phyloP scores from a whole-genome alignment of 1,140 invertebrate genomes.

The Megathymus violae region DNA sequence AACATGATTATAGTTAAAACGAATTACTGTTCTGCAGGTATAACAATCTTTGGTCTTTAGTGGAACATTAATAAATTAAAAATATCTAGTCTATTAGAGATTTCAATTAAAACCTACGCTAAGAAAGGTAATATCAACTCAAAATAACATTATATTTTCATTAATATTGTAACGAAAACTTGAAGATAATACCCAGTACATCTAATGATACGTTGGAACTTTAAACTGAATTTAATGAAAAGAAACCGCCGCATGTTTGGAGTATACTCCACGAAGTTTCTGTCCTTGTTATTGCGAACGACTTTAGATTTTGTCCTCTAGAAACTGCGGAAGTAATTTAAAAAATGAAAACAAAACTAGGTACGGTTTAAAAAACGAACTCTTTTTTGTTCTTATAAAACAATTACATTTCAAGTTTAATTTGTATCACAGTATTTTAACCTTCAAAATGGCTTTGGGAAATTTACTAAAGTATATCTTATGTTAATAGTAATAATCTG shows the following conservation, averaged over 20 bases:
- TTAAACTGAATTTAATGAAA: constrained; percentile 12
- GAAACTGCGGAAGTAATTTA: neutral
- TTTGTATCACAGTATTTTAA: too few species aligned
- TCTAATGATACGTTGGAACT: constrained; percentile 5
- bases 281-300: neutral
- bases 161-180: neutral
- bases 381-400: neutral
- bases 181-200: neutral
- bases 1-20: too few species aligned
- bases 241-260: constrained; percentile 13
- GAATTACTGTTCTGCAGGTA: too few species aligned
- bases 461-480: too few species aligned
- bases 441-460: too few species aligned
- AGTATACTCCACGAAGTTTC: constrained; percentile 1
- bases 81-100: too few species aligned
- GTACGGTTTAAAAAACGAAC: neutral
- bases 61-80: too few species aligned
- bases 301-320: constrained; percentile 1
- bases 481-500: too few species aligned
- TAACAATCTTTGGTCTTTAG: too few species aligned
- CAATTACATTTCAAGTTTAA: neutral
- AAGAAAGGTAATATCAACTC: neutral
- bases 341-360: neutral
- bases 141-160: neutral
- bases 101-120: neutral